A percentile compares a stretch with the other conserved stretches of the same genome.
Conservation (phyloP, 2,113 vertebrate genomes). For the Stigmatopora nigra region DNA sequence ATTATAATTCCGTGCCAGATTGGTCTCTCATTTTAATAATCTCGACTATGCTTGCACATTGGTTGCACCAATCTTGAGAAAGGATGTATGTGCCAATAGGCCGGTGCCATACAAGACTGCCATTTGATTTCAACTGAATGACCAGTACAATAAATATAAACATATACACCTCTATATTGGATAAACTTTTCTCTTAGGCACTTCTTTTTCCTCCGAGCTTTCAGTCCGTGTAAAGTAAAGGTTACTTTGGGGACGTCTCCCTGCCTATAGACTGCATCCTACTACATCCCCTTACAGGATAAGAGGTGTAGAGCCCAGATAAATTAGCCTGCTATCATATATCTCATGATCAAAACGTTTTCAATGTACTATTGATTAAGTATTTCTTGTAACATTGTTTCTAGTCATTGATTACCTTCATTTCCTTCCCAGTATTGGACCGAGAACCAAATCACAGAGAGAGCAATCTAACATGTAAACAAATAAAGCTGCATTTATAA, state of each 20-base stretch:
- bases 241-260: neutral
- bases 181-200: neutral
- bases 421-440: neutral
- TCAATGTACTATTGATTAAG: neutral
- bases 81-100: neutral
- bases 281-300: neutral
- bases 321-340: neutral
- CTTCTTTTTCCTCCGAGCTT: neutral
- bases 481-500: slow-evolving; percentile 9
- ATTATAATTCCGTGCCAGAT: neutral
- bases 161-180: neutral
- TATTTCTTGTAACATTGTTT: neutral
- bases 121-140: too few relatives aligned
- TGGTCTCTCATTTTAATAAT: neutral
- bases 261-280: neutral
- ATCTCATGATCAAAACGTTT: neutral
- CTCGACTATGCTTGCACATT: neutral
- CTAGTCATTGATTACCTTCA: neutral
- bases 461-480: neutral
- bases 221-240: neutral
- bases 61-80: neutral
- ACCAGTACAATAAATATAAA: neutral
- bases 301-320: neutral
- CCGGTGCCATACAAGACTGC: neutral
- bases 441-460: neutral